Conservation (phyloP, 2,888 invertebrate species). For the Phengaris arion region DNA sequence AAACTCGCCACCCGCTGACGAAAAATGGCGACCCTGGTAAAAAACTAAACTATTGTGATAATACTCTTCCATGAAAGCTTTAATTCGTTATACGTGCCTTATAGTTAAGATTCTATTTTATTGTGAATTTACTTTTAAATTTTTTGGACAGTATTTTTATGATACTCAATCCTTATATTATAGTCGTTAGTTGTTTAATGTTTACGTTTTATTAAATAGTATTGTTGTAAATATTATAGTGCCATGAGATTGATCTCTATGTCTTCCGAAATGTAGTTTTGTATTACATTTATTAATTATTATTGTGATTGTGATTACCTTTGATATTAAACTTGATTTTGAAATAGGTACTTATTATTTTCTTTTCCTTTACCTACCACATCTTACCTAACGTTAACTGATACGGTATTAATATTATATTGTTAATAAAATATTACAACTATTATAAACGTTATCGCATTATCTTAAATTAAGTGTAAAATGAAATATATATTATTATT, state of each 20-base stretch:
- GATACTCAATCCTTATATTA: slow-evolving; percentile 6
- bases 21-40: slow-evolving; percentile 72
- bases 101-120: slow-evolving; percentile 37
- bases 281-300: slow-evolving; percentile 35
- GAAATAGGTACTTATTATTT: background rate
- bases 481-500: no score
- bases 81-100: slow-evolving; percentile 70
- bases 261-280: slow-evolving; percentile 55
- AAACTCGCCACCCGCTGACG: slow-evolving; percentile 41
- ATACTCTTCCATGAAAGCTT: slow-evolving; percentile 76
- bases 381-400: background rate
- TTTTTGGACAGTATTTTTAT: slow-evolving; percentile 7
- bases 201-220: slow-evolving; percentile 29
- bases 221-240: slow-evolving; percentile 35
- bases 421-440: no score
- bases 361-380: background rate
- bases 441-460: no score
- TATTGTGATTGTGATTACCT: slow-evolving; percentile 36
- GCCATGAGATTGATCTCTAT: slow-evolving; percentile 74
- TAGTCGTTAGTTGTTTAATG: slow-evolving; percentile 26
- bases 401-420: no score
- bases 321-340: slow-evolving; percentile 26
- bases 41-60: slow-evolving; percentile 61
- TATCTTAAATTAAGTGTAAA: no score
- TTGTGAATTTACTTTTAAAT: slow-evolving; percentile 19